Evolutionary conservation across 1,140 invertebrate genomes (phyloP).

Genomic region (Marisa cornuarietis): DNA sequence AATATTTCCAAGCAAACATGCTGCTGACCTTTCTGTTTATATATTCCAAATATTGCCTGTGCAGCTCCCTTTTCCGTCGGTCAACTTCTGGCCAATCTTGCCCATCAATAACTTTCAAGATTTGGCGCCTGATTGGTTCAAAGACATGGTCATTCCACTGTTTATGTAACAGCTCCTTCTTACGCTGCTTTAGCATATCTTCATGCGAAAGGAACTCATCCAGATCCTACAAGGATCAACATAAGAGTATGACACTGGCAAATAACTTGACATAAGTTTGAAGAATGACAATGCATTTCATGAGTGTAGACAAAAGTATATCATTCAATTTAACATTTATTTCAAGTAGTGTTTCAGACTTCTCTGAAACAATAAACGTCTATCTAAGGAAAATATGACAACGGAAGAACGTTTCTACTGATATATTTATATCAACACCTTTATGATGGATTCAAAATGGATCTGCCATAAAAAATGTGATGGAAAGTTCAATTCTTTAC

Average conservation of each 20-base stretch:
- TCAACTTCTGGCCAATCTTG: slow-evolving; percentile 51
- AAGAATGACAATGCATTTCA: background rate
- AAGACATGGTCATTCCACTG: slow-evolving; percentile 61
- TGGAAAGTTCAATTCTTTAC: too few relatives aligned
- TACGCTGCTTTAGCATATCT: slow-evolving; percentile 52
- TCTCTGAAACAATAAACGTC: too few relatives aligned
- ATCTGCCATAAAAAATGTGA: too few relatives aligned
- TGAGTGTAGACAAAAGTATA: too few relatives aligned
- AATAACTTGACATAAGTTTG: background rate
- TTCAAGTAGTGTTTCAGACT: too few relatives aligned
- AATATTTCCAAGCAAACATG: background rate
- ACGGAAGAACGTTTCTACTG: too few relatives aligned
- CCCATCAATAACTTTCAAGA: slow-evolving; percentile 55
- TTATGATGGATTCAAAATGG: too few relatives aligned
- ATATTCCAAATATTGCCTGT: slow-evolving; percentile 61
- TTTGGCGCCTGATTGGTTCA: slow-evolving; percentile 58
- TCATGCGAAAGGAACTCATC: slow-evolving; percentile 49
- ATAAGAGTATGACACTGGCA: background rate
- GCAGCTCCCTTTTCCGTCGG: slow-evolving; percentile 53
- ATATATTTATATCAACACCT: too few relatives aligned
- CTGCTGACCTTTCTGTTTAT: slow-evolving; percentile 57
- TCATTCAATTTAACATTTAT: too few relatives aligned
- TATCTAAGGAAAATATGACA: too few relatives aligned
- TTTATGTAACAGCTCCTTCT: slow-evolving; percentile 62
- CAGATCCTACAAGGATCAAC: slow-evolving; percentile 46